Percentiles rank a stretch among this genome's conserved stretches.
Conservation (phyloP, 2,888 invertebrate species). For the Notocelia uddmanniana region DNA sequence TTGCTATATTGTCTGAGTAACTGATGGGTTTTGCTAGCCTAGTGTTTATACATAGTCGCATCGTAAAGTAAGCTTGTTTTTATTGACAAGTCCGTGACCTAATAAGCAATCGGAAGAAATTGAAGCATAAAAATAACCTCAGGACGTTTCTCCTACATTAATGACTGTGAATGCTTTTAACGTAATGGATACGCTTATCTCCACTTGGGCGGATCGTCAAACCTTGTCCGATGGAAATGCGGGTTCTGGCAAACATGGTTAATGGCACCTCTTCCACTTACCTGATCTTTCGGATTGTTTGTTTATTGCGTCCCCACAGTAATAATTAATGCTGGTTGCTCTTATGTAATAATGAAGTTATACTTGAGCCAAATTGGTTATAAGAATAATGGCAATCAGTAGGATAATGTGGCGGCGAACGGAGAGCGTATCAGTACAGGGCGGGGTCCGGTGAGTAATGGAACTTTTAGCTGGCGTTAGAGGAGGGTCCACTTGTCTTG, state of each 20-base stretch:
- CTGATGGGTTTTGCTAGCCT: constrained; percentile 8
- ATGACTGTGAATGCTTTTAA: constrained; percentile 45
- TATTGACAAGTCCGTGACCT: constrained; percentile 32
- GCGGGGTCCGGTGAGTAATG: constrained; percentile 82
- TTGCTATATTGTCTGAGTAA: constrained; percentile 36
- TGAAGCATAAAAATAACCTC: constrained; percentile 33
- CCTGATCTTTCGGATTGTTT: constrained; percentile 19
- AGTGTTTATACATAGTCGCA: constrained; percentile 21
- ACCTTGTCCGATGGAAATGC: constrained; percentile 34
- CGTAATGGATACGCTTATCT: constrained; percentile 46
- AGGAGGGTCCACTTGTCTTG: constrained; percentile 85
- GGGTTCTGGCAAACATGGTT: constrained; percentile 35
- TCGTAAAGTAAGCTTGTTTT: constrained; percentile 36
- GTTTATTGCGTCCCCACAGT: constrained; percentile 14
- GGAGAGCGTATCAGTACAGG: constrained; percentile 76
- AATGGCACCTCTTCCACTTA: constrained; percentile 31
- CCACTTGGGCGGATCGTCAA: constrained; percentile 33
- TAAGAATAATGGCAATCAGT: constrained; percentile 51
- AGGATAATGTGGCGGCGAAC: constrained; percentile 64
- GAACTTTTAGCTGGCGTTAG: constrained; percentile 77
- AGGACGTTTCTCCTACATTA: constrained; percentile 36
- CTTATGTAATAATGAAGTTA: constrained; percentile 37
- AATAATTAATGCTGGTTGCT: constrained; percentile 27
- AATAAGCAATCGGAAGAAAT: constrained; percentile 38
- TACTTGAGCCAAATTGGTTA: constrained; percentile 33